phyloP scores from a whole-genome alignment of 2,113 vertebrate genomes.

The Balaenoptera acutorostrata region DNA sequence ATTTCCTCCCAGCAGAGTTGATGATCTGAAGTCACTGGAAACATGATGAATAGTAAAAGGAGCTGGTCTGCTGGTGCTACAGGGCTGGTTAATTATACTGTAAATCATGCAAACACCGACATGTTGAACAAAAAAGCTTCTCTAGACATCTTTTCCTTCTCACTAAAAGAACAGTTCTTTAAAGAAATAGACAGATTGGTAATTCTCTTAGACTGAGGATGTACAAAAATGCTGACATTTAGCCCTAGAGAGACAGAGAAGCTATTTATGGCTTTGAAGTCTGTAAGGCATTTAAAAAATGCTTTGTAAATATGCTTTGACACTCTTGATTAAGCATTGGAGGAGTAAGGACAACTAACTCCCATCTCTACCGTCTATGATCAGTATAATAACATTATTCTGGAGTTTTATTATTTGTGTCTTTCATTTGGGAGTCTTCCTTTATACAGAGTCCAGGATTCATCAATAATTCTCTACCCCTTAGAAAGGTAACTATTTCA shows the following conservation, averaged over 20 bases:
- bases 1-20: conserved; percentile 50
- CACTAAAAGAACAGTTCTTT: conserved; percentile 58
- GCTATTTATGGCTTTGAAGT: conserved; percentile 56
- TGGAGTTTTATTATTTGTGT: not conserved
- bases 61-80: conserved; percentile 58
- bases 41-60: conserved; percentile 81
- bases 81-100: conserved; percentile 80
- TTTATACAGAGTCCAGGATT: not conserved
- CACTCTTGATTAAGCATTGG: conserved; percentile 11
- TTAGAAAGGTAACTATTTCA: conserved; percentile 5
- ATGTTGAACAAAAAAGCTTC: conserved; percentile 74
- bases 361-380: not conserved
- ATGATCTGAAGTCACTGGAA: conserved; percentile 37
- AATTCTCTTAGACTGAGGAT: conserved; percentile 51
- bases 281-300: not conserved
- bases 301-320: not conserved
- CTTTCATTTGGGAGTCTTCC: not conserved
- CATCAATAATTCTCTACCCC: not conserved
- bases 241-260: conserved; percentile 77
- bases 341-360: not conserved
- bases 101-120: conserved; percentile 83
- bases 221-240: conserved; percentile 47
- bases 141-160: conserved; percentile 71
- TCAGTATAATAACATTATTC: conserved; percentile 9
- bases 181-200: conserved; percentile 54